phyloP scores from a whole-genome alignment of 37 sponge, comb jelly and placozoan genomes.

The Spongilla lacustris region DNA sequence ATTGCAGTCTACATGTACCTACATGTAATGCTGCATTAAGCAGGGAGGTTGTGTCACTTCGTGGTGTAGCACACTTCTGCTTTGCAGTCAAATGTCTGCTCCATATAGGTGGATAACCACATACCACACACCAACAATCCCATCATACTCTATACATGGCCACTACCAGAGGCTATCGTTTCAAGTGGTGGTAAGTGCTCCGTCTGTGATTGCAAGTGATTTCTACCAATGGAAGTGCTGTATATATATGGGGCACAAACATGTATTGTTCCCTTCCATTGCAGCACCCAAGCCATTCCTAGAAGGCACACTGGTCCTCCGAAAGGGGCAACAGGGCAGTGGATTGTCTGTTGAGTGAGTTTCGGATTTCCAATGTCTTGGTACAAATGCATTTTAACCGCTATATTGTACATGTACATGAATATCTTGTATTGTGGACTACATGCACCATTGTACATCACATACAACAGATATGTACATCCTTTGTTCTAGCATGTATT shows the following conservation, averaged over 20 bases:
- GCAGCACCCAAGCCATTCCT: conserved; percentile 81
- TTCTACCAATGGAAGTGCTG: no score
- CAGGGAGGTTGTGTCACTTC: no score
- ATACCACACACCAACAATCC: conserved; percentile 60
- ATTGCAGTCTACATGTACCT: neutral
- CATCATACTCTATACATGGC: conserved; percentile 66
- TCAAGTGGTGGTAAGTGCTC: conserved; percentile 48
- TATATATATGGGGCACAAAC: no score
- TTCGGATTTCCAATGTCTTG: no score
- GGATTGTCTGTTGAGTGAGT: neutral
- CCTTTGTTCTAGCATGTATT: no score
- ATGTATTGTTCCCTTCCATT: neutral
- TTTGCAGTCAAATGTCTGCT: neutral
- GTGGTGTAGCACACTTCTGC: neutral
- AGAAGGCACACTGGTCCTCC: conserved; percentile 45
- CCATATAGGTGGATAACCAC: conserved; percentile 84
- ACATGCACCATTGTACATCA: no score
- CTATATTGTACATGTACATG: no score
- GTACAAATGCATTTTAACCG: no score
- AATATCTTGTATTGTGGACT: no score
- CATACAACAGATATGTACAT: no score
- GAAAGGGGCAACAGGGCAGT: neutral
- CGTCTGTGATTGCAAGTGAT: neutral
- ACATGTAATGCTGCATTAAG: no score
- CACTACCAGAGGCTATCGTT: conserved; percentile 62